phyloP scores from a whole-genome alignment of 2,113 vertebrate genomes.

The Platysternon megacephalum region DNA sequence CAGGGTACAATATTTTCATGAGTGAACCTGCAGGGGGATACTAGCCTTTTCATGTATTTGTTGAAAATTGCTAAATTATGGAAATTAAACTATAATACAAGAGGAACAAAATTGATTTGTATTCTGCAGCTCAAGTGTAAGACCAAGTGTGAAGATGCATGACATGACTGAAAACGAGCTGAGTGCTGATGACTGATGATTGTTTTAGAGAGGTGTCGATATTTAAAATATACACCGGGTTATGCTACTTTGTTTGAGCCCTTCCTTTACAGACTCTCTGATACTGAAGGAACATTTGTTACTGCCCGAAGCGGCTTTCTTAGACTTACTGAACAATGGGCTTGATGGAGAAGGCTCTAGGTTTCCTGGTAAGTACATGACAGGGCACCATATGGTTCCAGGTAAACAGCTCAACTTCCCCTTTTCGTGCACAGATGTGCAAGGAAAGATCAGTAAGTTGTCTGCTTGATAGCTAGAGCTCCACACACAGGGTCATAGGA shows the following conservation, averaged over 20 bases:
- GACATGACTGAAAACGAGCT: background rate
- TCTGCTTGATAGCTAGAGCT: background rate
- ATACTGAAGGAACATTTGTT: background rate
- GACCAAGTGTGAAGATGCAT: background rate
- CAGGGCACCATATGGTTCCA: background rate
- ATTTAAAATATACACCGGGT: accelerated
- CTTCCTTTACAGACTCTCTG: constrained; percentile 32
- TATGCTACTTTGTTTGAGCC: background rate
- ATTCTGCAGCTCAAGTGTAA: background rate
- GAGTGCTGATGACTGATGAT: accelerated
- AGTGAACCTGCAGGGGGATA: background rate
- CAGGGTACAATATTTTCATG: accelerated
- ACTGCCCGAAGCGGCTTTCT: background rate
- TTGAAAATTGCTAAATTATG: background rate
- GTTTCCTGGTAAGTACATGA: background rate
- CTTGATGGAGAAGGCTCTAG: background rate
- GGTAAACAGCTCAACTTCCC: accelerated
- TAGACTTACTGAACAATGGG: accelerated
- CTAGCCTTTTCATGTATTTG: background rate
- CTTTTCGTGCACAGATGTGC: accelerated
- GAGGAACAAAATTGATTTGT: background rate
- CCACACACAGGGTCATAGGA: background rate
- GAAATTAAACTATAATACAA: accelerated
- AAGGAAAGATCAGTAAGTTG: background rate
- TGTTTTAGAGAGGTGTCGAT: background rate